Evolutionary conservation across 2,113 vertebrate species (phyloP).

Genomic region (Theristicus caerulescens): DNA sequence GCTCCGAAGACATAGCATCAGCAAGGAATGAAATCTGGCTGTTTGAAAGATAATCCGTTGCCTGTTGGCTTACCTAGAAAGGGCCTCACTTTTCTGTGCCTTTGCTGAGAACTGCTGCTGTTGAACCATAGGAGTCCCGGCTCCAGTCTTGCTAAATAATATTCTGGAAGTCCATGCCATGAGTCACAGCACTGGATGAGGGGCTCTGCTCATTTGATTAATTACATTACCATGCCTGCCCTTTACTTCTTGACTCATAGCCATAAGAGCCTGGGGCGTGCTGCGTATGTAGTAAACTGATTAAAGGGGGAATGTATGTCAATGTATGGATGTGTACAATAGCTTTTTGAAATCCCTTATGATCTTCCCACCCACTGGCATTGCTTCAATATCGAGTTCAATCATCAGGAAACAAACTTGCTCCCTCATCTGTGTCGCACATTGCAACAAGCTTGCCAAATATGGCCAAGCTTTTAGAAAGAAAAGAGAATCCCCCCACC

Average conservation of each 20-base stretch:
- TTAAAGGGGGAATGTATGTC: not conserved
- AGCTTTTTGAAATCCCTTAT: slow-evolving; percentile 36
- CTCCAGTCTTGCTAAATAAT: not conserved
- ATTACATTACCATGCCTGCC: not conserved
- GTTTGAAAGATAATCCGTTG: not conserved
- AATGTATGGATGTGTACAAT: not conserved
- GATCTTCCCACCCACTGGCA: slow-evolving; percentile 37
- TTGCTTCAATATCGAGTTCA: not conserved
- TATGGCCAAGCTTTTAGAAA: not conserved
- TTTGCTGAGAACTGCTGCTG: not conserved
- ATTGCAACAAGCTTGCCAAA: slow-evolving; percentile 1
- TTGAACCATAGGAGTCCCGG: not conserved
- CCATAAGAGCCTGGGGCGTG: not conserved
- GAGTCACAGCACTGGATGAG: not conserved
- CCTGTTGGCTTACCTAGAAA: slow-evolving; percentile 19
- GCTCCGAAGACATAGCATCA: not conserved
- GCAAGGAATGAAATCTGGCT: not conserved
- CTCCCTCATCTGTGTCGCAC: slow-evolving; percentile 28
- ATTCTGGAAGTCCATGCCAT: not conserved
- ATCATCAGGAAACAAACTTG: not conserved
- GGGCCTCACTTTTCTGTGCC: not conserved
- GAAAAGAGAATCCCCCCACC: slow-evolving; percentile 15
- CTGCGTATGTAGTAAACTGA: not conserved
- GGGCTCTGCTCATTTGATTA: not conserved
- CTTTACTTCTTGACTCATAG: not conserved